Evolutionary conservation across 2,888 invertebrate genomes (phyloP).

Genomic region (Agrotis clavis): DNA sequence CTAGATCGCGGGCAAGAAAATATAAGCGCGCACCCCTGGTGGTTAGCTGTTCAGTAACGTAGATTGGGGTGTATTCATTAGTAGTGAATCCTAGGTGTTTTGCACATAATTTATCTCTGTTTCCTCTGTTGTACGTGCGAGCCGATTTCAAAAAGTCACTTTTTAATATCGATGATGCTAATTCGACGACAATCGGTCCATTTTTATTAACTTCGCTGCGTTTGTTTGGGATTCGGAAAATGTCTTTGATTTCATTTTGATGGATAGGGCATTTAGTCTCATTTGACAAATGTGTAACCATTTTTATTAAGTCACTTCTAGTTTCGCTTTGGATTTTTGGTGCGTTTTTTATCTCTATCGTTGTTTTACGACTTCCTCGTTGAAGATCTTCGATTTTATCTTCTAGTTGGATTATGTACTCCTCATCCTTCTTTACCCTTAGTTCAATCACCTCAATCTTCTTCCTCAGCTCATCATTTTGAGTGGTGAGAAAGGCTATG

Average conservation of each 20-base stretch:
- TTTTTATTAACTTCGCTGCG: neutral
- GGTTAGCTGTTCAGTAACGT: conserved; percentile 15
- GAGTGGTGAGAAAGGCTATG: conserved; percentile 9
- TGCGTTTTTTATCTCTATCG: conserved; percentile 19
- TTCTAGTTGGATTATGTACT: conserved; percentile 13
- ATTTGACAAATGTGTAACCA: conserved; percentile 13
- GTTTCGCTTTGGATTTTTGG: conserved; percentile 12
- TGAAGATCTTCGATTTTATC: conserved; percentile 26
- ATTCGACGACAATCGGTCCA: conserved; percentile 7
- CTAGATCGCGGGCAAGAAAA: conserved; percentile 17
- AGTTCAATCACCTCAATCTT: conserved; percentile 9
- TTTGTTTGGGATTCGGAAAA: conserved; percentile 18
- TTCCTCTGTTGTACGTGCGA: neutral
- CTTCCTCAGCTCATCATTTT: conserved; percentile 25
- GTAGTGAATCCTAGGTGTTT: conserved; percentile 8
- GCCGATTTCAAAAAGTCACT: conserved; percentile 8
- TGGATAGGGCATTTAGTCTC: neutral
- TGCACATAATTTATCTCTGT: conserved; percentile 3
- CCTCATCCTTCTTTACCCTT: conserved; percentile 7
- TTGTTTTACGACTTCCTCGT: neutral
- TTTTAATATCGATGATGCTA: conserved; percentile 9
- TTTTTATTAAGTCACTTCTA: conserved; percentile 2
- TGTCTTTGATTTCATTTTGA: conserved; percentile 18
- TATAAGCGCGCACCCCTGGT: conserved; percentile 1
- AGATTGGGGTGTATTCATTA: conserved; percentile 10